A percentile compares a stretch with the other conserved stretches of the same genome.
phyloP scores from a whole-genome alignment of 2,888 invertebrate species.

The Spilosoma lubricipeda region DNA sequence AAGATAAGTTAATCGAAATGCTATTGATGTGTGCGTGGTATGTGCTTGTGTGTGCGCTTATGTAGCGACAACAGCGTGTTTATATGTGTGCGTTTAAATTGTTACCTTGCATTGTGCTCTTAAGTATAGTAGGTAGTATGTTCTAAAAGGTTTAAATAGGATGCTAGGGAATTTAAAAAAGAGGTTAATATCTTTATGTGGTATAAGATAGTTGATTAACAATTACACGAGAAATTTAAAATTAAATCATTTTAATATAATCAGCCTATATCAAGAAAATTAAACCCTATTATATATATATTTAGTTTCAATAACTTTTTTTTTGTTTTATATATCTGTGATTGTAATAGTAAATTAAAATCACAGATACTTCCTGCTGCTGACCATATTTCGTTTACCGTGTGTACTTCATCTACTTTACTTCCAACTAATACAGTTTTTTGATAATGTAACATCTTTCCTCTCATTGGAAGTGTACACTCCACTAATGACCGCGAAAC shows the following conservation, averaged over 20 bases:
- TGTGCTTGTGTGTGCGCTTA: constrained; percentile 19
- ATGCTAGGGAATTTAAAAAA: neutral
- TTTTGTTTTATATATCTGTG: too few species aligned
- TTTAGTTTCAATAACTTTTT: too few species aligned
- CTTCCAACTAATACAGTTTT: too few species aligned
- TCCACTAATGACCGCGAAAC: too few species aligned
- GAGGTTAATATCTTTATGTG: neutral
- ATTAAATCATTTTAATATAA: neutral
- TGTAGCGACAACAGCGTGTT: constrained; percentile 15
- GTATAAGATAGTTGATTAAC: neutral
- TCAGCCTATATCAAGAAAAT: neutral
- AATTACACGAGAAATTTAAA: neutral
- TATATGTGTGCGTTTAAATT: constrained; percentile 11
- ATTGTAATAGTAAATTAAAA: too few species aligned
- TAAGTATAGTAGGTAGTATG: neutral
- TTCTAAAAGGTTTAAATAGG: constrained; percentile 1
- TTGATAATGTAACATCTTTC: too few species aligned
- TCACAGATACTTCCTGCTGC: too few species aligned
- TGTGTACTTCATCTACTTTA: too few species aligned
- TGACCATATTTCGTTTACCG: too few species aligned
- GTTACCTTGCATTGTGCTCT: constrained; percentile 3
- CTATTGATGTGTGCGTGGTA: neutral
- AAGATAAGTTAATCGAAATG: constrained; percentile 5
- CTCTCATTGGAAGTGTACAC: too few species aligned
- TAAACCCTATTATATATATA: too few species aligned